Percentiles rank a stretch among this genome's conserved stretches.
Conservation (phyloP, 2,113 vertebrate genomes). For the Ciconia boyciana region DNA sequence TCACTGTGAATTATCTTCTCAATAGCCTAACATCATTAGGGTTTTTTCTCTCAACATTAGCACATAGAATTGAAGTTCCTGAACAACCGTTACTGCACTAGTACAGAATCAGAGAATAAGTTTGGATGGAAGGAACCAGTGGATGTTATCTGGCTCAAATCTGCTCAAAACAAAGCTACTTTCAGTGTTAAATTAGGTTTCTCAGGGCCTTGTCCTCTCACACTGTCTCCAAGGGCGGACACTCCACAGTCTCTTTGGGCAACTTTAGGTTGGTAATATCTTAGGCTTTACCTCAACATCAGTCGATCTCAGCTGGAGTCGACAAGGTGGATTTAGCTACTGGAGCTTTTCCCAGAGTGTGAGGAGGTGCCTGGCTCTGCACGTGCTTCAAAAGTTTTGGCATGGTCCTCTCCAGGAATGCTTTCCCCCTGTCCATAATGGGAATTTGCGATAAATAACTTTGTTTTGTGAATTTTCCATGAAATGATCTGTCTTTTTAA, state of each 20-base stretch:
- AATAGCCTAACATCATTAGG: not conserved
- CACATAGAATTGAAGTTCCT: not conserved
- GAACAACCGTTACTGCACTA: not conserved
- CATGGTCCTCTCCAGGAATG: not conserved
- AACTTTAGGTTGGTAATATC: not conserved
- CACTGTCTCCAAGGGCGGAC: not conserved
- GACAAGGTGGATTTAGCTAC: not conserved
- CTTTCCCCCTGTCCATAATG: accelerated
- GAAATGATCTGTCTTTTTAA: not conserved
- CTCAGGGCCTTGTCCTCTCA: not conserved
- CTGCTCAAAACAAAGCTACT: not conserved
- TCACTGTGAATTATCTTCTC: not conserved
- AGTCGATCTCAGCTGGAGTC: not conserved
- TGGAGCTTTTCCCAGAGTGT: not conserved
- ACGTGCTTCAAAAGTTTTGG: not conserved
- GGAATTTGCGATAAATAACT: not conserved
- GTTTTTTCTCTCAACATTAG: not conserved
- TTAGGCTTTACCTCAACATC: not conserved
- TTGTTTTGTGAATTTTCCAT: not conserved
- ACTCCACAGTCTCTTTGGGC: not conserved
- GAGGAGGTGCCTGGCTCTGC: not conserved
- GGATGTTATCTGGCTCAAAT: not conserved
- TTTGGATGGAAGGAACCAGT: not conserved
- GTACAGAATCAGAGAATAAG: not conserved
- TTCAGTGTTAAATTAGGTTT: not conserved